Conservation (phyloP, 2,888 invertebrate genomes). For the Stenodera caucasica region DNA sequence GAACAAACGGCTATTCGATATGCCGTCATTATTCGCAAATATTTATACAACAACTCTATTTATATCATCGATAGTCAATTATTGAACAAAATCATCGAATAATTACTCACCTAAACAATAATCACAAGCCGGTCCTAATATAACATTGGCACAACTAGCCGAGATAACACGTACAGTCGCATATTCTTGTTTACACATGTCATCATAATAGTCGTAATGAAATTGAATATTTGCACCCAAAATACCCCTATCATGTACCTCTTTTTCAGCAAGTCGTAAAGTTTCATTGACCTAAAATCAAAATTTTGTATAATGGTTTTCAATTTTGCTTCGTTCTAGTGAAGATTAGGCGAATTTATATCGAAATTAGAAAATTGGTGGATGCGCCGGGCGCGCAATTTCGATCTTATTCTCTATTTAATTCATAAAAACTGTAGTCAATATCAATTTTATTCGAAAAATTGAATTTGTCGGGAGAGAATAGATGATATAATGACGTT, state of each 20-base stretch:
- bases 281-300: constrained; percentile 62
- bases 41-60: not conserved
- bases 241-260: constrained; percentile 57
- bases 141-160: constrained; percentile 74
- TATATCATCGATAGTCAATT: too few species aligned
- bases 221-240: constrained; percentile 64
- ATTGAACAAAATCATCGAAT: too few species aligned
- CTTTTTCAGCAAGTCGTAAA: constrained; percentile 63
- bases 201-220: constrained; percentile 67
- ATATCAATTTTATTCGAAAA: too few species aligned
- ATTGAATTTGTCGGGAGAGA: too few species aligned
- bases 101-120: constrained; percentile 72
- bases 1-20: too few species aligned
- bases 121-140: constrained; percentile 82
- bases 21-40: not conserved
- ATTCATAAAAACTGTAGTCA: too few species aligned
- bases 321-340: too few species aligned
- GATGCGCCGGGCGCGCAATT: not conserved
- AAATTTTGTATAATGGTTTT: constrained; percentile 4
- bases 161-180: constrained; percentile 74
- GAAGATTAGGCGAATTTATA: too few species aligned
- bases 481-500: too few species aligned
- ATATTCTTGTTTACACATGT: constrained; percentile 72
- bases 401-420: too few species aligned
- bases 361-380: not conserved